Evolutionary conservation across 2,113 vertebrate species (phyloP).

Genomic region (Notarius quadriscutis): DNA sequence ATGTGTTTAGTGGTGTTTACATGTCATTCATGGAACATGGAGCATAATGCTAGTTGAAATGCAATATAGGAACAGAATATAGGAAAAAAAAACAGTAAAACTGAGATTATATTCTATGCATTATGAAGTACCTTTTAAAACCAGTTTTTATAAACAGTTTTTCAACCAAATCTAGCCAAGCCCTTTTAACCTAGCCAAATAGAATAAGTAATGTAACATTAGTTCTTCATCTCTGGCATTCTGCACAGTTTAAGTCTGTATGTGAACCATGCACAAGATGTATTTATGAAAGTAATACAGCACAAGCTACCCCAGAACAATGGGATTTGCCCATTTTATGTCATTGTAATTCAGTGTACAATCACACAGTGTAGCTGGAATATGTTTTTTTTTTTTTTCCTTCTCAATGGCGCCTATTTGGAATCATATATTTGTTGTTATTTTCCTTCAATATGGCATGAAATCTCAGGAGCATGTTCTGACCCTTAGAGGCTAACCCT

Average conservation of each 20-base stretch:
- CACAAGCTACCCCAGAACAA: neutral
- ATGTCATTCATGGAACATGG: neutral
- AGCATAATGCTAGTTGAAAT: neutral
- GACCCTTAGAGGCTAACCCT: conserved; percentile 19
- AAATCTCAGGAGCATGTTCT: conserved; percentile 13
- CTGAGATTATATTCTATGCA: neutral
- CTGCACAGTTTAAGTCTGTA: neutral
- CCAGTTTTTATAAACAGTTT: neutral
- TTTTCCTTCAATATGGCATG: conserved; percentile 6
- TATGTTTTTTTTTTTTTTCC: neutral
- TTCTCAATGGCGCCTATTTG: conserved; percentile 11
- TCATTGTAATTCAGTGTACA: conserved; percentile 17
- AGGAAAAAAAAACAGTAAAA: neutral
- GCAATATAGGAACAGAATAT: neutral
- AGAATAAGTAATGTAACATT: neutral
- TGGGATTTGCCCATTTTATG: neutral
- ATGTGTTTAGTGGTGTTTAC: neutral
- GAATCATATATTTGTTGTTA: conserved; percentile 11
- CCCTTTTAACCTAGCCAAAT: neutral
- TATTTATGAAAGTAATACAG: neutral
- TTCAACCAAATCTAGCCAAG: neutral
- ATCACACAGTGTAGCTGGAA: conserved; percentile 17
- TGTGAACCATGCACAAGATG: neutral
- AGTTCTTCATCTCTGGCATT: neutral
- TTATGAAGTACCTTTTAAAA: neutral